Percentiles rank a stretch among this genome's conserved stretches.
Conservation (phyloP, 2,797 vertebrate genomes). For the Lerista edwardsae region DNA sequence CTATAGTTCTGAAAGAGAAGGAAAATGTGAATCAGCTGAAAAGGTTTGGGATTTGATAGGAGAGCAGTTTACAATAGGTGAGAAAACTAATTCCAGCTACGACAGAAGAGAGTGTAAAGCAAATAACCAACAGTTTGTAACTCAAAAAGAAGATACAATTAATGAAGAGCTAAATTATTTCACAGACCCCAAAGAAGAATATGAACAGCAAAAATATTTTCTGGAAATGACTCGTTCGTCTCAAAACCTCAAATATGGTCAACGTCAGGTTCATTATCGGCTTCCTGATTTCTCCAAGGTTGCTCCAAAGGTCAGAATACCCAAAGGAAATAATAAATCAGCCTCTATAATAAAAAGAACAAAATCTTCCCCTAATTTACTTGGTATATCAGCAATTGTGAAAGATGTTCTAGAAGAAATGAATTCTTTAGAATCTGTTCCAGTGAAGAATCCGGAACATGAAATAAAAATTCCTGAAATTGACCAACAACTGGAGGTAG, state of each 20-base stretch:
- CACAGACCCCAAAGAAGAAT: slow-evolving; percentile 43
- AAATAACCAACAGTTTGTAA: background rate
- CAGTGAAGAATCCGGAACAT: slow-evolving; percentile 56
- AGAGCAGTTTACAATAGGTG: background rate
- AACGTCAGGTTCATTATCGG: slow-evolving; percentile 79
- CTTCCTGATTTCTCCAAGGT: slow-evolving; percentile 82
- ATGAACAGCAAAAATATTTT: slow-evolving; percentile 32
- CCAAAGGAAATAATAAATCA: slow-evolving; percentile 72
- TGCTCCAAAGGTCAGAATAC: slow-evolving; percentile 80
- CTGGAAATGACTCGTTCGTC: slow-evolving; percentile 71
- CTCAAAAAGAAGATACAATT: slow-evolving; percentile 16
- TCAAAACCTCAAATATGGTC: slow-evolving; percentile 77
- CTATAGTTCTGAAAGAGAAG: background rate
- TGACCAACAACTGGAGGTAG: slow-evolving; percentile 67
- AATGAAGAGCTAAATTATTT: background rate
- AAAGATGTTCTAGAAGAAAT: slow-evolving; percentile 75
- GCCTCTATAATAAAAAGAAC: slow-evolving; percentile 62
- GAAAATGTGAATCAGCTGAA: background rate
- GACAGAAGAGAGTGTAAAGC: slow-evolving; percentile 8
- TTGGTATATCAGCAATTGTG: slow-evolving; percentile 59
- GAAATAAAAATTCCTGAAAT: slow-evolving; percentile 40
- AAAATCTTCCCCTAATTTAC: slow-evolving; percentile 75
- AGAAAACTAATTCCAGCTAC: background rate
- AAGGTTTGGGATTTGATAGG: background rate
- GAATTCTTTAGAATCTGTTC: slow-evolving; percentile 48